Percentiles rank a stretch among this genome's conserved stretches.
phyloP scores from a whole-genome alignment of 2,113 vertebrate species.

The Salminus brasiliensis region DNA sequence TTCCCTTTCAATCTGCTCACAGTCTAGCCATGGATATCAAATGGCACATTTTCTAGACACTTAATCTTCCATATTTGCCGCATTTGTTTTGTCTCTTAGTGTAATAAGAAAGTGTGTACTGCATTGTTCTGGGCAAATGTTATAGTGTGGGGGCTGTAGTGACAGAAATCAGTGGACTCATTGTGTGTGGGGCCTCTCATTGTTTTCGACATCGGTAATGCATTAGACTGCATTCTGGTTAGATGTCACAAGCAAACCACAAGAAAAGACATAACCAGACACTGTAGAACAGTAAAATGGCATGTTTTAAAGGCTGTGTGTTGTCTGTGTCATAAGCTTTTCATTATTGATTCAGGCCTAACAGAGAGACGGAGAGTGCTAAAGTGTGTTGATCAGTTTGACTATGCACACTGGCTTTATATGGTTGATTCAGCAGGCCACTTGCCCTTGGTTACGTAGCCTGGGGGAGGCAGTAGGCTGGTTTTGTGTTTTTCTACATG shows the following conservation, averaged over 20 bases:
- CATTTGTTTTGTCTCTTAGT: too few relatives aligned
- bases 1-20: too few relatives aligned
- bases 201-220: neutral
- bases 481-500: neutral
- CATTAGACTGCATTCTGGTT: neutral
- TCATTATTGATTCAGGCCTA: slow-evolving; percentile 5
- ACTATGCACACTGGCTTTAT: slow-evolving; percentile 20
- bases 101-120: too few relatives aligned
- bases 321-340: slow-evolving; percentile 22
- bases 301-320: neutral
- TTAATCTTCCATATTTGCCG: too few relatives aligned
- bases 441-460: slow-evolving; percentile 4
- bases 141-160: too few relatives aligned
- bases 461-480: slow-evolving; percentile 8
- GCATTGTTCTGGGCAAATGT: too few relatives aligned
- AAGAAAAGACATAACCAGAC: neutral
- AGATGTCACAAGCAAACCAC: neutral
- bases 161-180: too few relatives aligned
- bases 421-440: slow-evolving; percentile 15
- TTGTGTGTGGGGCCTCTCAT: too few relatives aligned
- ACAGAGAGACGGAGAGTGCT: slow-evolving; percentile 3
- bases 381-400: neutral
- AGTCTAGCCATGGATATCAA: too few relatives aligned
- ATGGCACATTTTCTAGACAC: too few relatives aligned
- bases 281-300: slow-evolving; percentile 5